Conservation (phyloP, 2,888 invertebrate genomes). For the Busseola fusca region DNA sequence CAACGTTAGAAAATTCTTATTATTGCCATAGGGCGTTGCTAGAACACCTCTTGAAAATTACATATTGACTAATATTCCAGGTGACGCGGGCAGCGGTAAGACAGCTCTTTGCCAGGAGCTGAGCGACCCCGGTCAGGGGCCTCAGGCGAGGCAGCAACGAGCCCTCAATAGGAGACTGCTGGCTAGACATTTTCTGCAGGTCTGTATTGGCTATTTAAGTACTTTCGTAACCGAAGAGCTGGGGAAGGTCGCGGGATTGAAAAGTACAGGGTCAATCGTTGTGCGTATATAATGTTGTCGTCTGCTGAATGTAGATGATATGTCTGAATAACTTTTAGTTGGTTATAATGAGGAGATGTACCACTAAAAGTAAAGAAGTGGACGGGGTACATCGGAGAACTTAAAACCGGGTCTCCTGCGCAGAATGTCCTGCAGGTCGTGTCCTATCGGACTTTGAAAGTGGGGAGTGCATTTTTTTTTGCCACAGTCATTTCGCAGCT, state of each 20-base stretch:
- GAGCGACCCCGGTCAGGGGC: slow-evolving; percentile 91
- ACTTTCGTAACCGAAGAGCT: not conserved
- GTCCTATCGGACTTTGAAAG: too few relatives aligned
- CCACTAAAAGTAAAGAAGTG: too few relatives aligned
- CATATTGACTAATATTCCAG: slow-evolving; percentile 65
- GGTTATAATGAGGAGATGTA: too few relatives aligned
- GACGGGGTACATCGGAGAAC: not conserved
- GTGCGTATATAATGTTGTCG: not conserved
- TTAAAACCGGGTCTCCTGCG: not conserved
- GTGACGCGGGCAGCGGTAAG: slow-evolving; percentile 98
- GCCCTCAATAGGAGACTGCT: slow-evolving; percentile 93
- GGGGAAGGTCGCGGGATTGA: not conserved
- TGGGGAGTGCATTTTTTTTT: too few relatives aligned
- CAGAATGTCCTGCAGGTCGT: too few relatives aligned
- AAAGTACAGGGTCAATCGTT: not conserved
- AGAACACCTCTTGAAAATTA: not conserved
- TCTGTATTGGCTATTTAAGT: slow-evolving; percentile 47
- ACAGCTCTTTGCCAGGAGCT: slow-evolving; percentile 96
- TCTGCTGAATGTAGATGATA: not conserved
- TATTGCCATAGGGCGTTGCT: not conserved
- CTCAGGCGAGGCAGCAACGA: slow-evolving; percentile 91
- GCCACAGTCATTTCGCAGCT: too few relatives aligned
- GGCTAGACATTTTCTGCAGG: slow-evolving; percentile 96
- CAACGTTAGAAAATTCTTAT: not conserved
- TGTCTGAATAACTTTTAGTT: too few relatives aligned